Percentiles rank a stretch among this genome's conserved stretches.
phyloP scores from a whole-genome alignment of 2,113 vertebrate genomes.

The Erythrocercus mccallii region DNA sequence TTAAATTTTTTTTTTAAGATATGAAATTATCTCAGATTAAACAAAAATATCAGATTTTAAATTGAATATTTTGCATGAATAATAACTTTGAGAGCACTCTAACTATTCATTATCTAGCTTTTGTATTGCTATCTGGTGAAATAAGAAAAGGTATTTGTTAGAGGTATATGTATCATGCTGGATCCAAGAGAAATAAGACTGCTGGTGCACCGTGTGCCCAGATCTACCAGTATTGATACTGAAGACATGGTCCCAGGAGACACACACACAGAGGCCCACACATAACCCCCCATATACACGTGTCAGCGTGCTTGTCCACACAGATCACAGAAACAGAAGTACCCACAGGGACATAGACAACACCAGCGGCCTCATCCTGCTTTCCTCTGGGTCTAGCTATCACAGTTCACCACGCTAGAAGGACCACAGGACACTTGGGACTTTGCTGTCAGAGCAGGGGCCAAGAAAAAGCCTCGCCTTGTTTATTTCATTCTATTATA shows the following conservation, averaged over 20 bases:
- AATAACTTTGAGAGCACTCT: background rate
- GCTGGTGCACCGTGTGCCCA: background rate
- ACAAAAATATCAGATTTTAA: background rate
- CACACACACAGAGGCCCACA: background rate
- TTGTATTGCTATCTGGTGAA: background rate
- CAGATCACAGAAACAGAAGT: background rate
- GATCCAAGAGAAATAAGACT: background rate
- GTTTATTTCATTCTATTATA: too few relatives aligned
- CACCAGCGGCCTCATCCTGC: background rate
- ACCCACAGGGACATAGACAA: background rate
- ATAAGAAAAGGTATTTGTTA: background rate
- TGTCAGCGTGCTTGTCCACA: background rate
- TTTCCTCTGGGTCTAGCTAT: background rate
- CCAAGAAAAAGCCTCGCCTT: too few relatives aligned
- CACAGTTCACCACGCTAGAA: too few relatives aligned
- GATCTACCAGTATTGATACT: background rate
- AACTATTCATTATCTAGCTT: background rate
- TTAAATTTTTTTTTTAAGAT: background rate
- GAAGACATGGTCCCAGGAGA: fast-evolving
- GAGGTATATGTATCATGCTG: background rate
- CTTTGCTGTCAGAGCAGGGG: too few relatives aligned
- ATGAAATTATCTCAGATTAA: background rate
- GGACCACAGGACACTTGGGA: too few relatives aligned
- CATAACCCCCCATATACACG: fast-evolving
- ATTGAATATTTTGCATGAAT: background rate